phyloP scores from a whole-genome alignment of 2,113 vertebrate genomes.

The Cebidichthys violaceus region DNA sequence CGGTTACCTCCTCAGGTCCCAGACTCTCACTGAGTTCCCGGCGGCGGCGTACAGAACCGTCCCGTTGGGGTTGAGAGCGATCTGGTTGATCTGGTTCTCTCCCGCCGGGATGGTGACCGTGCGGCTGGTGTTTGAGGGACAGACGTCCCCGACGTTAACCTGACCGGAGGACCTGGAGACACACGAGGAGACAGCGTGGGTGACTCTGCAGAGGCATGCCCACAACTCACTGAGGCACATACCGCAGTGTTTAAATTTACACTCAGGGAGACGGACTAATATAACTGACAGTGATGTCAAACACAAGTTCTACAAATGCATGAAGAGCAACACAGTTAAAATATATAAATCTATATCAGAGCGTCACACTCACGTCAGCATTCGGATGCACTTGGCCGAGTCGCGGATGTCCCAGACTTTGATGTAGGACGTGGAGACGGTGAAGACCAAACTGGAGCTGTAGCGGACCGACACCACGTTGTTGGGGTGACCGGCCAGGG shows the following conservation, averaged over 20 bases:
- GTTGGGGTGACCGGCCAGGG: slow-evolving; percentile 87
- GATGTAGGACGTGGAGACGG: slow-evolving; percentile 95
- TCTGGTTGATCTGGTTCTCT: slow-evolving; percentile 97
- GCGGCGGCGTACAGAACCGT: slow-evolving; percentile 94
- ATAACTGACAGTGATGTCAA: too few relatives aligned
- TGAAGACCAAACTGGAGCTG: slow-evolving; percentile 97
- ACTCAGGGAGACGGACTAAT: too few relatives aligned
- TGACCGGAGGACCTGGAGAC: slow-evolving; percentile 92
- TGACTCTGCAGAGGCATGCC: background rate
- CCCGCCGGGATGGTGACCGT: slow-evolving; percentile 93
- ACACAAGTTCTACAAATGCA: too few relatives aligned
- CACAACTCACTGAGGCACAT: background rate
- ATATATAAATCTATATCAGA: too few relatives aligned
- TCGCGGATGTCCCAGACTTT: slow-evolving; percentile 99
- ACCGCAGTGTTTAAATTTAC: too few relatives aligned
- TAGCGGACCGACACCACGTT: slow-evolving; percentile 97
- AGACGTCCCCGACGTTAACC: slow-evolving; percentile 89
- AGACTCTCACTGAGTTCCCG: slow-evolving; percentile 95
- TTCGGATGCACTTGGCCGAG: slow-evolving; percentile 95
- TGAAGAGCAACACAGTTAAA: too few relatives aligned
- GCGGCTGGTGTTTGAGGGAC: slow-evolving; percentile 88
- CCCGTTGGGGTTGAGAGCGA: slow-evolving; percentile 92
- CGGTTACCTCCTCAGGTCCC: slow-evolving; percentile 94
- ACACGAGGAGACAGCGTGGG: background rate
- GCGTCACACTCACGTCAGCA: slow-evolving; percentile 90